A percentile compares a stretch with the other conserved stretches of the same genome.
Evolutionary conservation across 1,140 invertebrate genomes (phyloP).

Genomic region (Cheumatopsyche charites): DNA sequence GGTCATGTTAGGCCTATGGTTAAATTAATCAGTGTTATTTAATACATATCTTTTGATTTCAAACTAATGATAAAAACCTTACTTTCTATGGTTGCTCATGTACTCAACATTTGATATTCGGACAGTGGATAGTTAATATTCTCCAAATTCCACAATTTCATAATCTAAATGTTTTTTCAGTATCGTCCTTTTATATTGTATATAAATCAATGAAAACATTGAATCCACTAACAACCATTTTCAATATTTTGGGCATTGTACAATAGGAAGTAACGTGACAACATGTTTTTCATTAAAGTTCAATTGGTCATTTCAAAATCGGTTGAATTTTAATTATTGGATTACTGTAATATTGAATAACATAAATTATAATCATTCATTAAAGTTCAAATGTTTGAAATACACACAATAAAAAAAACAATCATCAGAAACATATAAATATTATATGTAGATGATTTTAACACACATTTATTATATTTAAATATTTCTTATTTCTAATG

Average conservation of each 20-base stretch:
- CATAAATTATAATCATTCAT: too few species aligned
- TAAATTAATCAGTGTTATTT: not conserved
- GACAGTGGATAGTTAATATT: too few species aligned
- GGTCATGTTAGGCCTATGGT: constrained; percentile 26
- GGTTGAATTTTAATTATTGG: not conserved
- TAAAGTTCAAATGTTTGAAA: not conserved
- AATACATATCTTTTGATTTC: not conserved
- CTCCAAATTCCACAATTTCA: too few species aligned
- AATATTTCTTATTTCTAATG: constrained; percentile 5
- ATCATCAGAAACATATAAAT: constrained; percentile 22
- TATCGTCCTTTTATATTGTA: too few species aligned
- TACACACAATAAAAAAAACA: constrained; percentile 13
- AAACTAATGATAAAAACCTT: constrained; percentile 12
- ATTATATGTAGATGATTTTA: constrained; percentile 25
- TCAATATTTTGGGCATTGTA: not conserved
- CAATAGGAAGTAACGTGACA: constrained; percentile 14
- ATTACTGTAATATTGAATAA: too few species aligned
- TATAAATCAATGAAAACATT: too few species aligned
- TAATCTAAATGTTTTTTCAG: too few species aligned
- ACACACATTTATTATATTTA: constrained; percentile 1
- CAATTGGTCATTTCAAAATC: constrained; percentile 2
- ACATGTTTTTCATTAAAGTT: not conserved
- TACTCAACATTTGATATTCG: not conserved
- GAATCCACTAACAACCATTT: not conserved
- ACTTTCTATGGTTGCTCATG: not conserved